Conservation (phyloP, 1,140 invertebrate species). For the Ladona fulva region DNA sequence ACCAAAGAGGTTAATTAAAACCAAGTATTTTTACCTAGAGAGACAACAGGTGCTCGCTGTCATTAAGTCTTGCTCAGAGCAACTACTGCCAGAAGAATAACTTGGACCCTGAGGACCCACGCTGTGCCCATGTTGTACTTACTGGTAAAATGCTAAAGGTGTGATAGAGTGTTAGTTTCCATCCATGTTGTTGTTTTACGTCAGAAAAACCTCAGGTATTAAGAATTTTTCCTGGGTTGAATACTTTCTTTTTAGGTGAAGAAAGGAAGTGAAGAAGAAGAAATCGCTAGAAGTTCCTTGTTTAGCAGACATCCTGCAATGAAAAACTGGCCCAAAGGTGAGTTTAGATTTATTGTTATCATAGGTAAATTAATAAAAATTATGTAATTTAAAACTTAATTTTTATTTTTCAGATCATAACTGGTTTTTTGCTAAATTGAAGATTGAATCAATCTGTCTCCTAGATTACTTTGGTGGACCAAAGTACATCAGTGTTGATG, state of each 20-base stretch:
- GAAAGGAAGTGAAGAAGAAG: constrained; percentile 45
- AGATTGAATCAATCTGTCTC: constrained; percentile 57
- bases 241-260: constrained; percentile 41
- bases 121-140: constrained; percentile 64
- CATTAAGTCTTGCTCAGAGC: constrained; percentile 58
- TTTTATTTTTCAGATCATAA: constrained; percentile 50
- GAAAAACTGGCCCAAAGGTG: constrained; percentile 49
- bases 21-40: constrained; percentile 32
- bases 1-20: neutral
- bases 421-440: constrained; percentile 65
- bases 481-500: constrained; percentile 47
- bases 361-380: constrained; percentile 11
- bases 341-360: constrained; percentile 25
- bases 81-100: constrained; percentile 50
- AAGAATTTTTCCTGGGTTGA: constrained; percentile 11
- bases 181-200: too few species aligned
- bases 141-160: constrained; percentile 59
- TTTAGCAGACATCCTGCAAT: constrained; percentile 62
- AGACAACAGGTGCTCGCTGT: constrained; percentile 53
- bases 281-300: constrained; percentile 49
- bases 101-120: constrained; percentile 69
- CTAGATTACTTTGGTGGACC: constrained; percentile 70
- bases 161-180: constrained; percentile 20
- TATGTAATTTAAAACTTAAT: constrained; percentile 22
- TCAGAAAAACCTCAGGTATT: too few species aligned